A percentile compares a stretch with the other conserved stretches of the same genome.
Conservation (phyloP, 2,113 vertebrate genomes). For the Athene noctua region DNA sequence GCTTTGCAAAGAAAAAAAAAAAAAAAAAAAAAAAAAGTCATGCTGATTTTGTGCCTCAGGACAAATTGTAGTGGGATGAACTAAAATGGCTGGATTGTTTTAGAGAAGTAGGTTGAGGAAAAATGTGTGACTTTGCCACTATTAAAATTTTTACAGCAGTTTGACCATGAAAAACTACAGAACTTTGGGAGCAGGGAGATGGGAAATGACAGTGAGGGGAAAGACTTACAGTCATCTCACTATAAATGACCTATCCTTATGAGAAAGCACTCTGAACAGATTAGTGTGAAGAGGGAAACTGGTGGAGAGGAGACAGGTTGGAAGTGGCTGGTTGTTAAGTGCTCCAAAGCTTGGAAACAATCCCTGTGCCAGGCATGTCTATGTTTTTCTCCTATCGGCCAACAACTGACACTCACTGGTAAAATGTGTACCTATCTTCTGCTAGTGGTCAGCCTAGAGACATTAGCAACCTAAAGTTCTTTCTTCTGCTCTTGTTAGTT, state of each 20-base stretch:
- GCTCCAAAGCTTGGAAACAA: neutral
- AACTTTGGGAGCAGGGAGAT: neutral
- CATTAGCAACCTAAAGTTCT: neutral
- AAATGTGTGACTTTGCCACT: neutral
- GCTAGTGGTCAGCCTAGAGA: neutral
- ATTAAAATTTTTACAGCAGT: neutral
- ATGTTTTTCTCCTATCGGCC: neutral
- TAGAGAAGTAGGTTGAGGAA: neutral
- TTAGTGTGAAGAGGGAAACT: neutral
- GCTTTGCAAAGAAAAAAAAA: neutral
- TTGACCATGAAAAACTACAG: neutral
- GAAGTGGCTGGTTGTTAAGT: neutral
- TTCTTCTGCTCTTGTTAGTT: neutral
- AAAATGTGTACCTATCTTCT: neutral
- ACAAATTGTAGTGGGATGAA: neutral
- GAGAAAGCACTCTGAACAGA: neutral
- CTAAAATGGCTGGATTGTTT: neutral
- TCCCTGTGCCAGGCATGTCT: neutral
- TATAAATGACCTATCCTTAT: neutral
- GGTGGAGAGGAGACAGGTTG: neutral
- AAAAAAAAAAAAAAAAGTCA: neutral
- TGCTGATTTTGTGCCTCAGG: neutral
- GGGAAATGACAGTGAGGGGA: neutral
- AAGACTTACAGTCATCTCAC: neutral
- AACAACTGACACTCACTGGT: neutral